Conservation (phyloP, 2,888 invertebrate species). For the Acrobeloides nanus region DNA sequence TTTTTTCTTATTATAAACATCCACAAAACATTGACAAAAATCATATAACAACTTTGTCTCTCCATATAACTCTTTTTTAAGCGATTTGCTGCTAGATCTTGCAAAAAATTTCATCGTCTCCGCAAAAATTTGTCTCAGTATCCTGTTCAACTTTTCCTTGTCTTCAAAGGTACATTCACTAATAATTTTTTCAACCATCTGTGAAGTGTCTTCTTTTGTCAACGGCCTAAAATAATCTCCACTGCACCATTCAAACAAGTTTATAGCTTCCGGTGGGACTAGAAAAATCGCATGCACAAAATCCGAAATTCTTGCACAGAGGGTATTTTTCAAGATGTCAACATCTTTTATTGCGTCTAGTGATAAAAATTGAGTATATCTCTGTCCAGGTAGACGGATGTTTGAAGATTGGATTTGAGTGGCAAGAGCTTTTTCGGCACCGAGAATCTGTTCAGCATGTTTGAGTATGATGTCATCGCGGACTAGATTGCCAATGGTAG, state of each 20-base stretch:
- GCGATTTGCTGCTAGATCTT: too few relatives aligned
- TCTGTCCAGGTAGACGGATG: conserved; percentile 37
- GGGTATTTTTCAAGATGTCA: conserved; percentile 21
- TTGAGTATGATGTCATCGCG: conserved; percentile 27
- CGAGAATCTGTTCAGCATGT: conserved; percentile 37
- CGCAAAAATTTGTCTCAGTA: conserved; percentile 8
- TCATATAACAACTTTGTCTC: conserved; percentile 14
- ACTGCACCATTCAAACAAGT: conserved; percentile 22
- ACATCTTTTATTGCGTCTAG: conserved; percentile 39
- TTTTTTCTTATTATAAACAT: conserved; percentile 7
- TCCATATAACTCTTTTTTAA: conserved; percentile 4
- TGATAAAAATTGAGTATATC: conserved; percentile 34
- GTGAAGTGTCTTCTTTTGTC: conserved; percentile 1
- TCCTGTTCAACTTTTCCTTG: too few relatives aligned
- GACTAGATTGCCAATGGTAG: conserved; percentile 24
- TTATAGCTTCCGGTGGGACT: conserved; percentile 18
- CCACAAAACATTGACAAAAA: conserved; percentile 3
- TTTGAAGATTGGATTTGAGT: conserved; percentile 38
- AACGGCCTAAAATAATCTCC: conserved; percentile 19
- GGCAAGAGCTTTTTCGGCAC: conserved; percentile 38
- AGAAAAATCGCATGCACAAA: conserved; percentile 30
- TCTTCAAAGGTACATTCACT: conserved; percentile 16
- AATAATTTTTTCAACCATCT: conserved; percentile 20
- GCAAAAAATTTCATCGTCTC: conserved; percentile 5
- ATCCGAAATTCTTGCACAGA: conserved; percentile 32